Base-by-base conservation (phyloP, 2,888 invertebrate species). In the Craniophora ligustri region DNA sequence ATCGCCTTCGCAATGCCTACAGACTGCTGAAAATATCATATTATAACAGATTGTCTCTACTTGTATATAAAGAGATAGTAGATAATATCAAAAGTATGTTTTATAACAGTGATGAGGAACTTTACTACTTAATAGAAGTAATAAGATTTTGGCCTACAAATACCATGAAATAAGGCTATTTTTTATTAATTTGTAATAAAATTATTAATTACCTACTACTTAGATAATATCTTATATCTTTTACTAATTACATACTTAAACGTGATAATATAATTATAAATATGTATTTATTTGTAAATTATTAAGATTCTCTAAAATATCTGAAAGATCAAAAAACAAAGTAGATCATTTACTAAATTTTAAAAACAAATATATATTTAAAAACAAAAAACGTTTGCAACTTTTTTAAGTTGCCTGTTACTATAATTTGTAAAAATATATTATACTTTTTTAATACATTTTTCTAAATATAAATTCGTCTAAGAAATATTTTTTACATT, bases 241-340 rank as follows among this genome's bases (percentile, higher is more conserved):
- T 57, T 16, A 34, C 38, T 57, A 65, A 46, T 21, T 49, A 47
- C 23, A 34, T 41, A 48, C 36, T 57, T 16, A 70, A 65, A 49
- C 31, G 23, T 32, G 56, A 21, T 47, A 50, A 48, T 64, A 57
- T 46, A 42, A 10, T 31, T 46, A n/a, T 39, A 30, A 59, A 45
- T 42, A n/a, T n/a, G n/a, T n/a, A 19, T 50, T 35, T 58, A 54
- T 71, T 51, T 69, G 35, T 63, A 54, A 41, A 49, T 57, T 56
- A 54, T 40, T 53, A 71, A 75, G 74, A 76, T 76, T 75, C 70
- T 51, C 68, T 78, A 75, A 75, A 77, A 78, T 76, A 79, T 75
- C 70, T 75, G 55, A 71, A 74, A 68, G 71, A 71, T 72, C 77
- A 80, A 80, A 77, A 74, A 69, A 28, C 34, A 49, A 59, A 60